Evolutionary conservation across 2,797 vertebrate genomes (phyloP), one percentile per base, ranked within the genome.

Genomic region (Mallotus villosus): DNA sequence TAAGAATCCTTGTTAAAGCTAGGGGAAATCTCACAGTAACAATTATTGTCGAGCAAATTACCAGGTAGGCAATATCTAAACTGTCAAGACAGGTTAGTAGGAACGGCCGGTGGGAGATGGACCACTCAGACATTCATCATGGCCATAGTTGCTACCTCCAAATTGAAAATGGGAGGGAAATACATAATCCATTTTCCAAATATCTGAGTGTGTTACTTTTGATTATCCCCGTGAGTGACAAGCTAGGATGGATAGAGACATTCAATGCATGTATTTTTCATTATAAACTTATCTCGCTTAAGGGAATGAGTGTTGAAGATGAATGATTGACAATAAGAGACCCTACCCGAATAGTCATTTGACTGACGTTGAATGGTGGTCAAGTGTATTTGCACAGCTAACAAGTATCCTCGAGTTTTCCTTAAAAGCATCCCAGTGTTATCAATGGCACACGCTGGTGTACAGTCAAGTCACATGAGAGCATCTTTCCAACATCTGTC

Each of bases 21-120:
- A 90, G 90, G 90, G 92, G 90, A 92, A 92, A 93, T 93, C 93
- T 96, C 95, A 93, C 90, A 94, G 91, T 94, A 95, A 94, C 95
- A 95, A 96, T 98, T 96, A 99, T 95, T 95, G 94, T 90, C 84
- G 90, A 92, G 92, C 94, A 97, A 98, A 97, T 97, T 95, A 96
- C 95, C 91, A 94, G 95, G 94, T 94, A 95, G 94, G 93, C 95
- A 96, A 97, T 96, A 94, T 95, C 93, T 94, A 93, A 94, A 90
- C 95, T 97, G 96, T 97, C 96, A 96, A 86, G 89, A 94, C 94
- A 96, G 95, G 95, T 97, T 97, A 98, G 94, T 86, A 94, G 93
- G 92, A 95, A 93, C 90, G 89, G 91, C 86, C 87, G 92, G 91
- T 91, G 93, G 93, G 95, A 95, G 96, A 97, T 96, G 95, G 95